These are phyloP conservation scores for Nomada fabriciana DNA, from an alignment of 2,888 invertebrate genomes.

Conservation along the genomic window DNA sequence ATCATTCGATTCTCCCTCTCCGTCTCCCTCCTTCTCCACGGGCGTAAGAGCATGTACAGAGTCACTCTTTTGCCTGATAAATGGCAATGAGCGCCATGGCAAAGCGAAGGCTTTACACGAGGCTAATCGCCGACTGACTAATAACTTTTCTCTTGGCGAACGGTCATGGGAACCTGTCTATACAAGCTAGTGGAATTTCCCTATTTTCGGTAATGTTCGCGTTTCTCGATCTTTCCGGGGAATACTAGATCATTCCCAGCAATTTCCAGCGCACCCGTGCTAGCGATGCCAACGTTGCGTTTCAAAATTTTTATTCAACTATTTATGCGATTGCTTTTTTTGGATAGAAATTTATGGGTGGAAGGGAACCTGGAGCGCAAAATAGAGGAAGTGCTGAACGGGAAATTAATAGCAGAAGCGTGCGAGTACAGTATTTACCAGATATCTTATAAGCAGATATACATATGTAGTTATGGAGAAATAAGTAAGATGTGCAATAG, in stretches of 20 bases:
- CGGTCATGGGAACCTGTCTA: slow-evolving; percentile 65
- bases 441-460: too few species aligned
- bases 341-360: too few species aligned
- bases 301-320: background rate
- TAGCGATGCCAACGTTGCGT: too few species aligned
- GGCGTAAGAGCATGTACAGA: slow-evolving; percentile 57
- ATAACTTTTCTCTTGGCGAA: slow-evolving; percentile 64
- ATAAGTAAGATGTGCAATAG: too few species aligned
- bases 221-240: background rate
- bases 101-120: slow-evolving; percentile 66
- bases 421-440: too few species aligned
- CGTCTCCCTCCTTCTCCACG: slow-evolving; percentile 40
- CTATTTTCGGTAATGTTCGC: slow-evolving; percentile 19
- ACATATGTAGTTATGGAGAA: too few species aligned
- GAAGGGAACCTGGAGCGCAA: too few species aligned
- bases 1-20: slow-evolving; percentile 65
- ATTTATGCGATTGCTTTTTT: too few species aligned
- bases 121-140: slow-evolving; percentile 71
- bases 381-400: too few species aligned
- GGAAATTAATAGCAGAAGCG: too few species aligned
- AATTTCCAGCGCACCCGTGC: background rate
- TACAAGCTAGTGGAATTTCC: slow-evolving; percentile 36
- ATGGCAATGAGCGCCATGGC: slow-evolving; percentile 68
- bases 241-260: background rate
- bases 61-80: slow-evolving; percentile 73